Conservation (phyloP, 2,888 invertebrate species). For the Acleris sparsana region DNA sequence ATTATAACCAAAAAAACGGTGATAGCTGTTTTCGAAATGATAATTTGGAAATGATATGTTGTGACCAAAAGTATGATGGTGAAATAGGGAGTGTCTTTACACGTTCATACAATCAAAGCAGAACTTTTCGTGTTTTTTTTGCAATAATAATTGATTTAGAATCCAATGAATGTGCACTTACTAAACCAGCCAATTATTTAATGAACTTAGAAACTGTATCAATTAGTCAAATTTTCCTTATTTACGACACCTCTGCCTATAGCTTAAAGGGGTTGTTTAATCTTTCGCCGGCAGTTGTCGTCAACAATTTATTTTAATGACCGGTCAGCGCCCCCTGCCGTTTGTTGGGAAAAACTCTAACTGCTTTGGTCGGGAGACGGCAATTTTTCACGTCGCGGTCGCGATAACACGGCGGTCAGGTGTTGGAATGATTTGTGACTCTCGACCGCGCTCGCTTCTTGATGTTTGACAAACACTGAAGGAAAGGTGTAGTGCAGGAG, state of each 20-base stretch:
- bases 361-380: conserved; percentile 61
- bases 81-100: too few species aligned
- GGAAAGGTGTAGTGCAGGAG: conserved; percentile 17
- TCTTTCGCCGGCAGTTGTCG: conserved; percentile 58
- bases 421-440: conserved; percentile 80
- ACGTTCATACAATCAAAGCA: too few species aligned
- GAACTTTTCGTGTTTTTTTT: too few species aligned
- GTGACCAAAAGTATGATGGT: too few species aligned
- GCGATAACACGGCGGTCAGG: conserved; percentile 78
- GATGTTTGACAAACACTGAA: conserved; percentile 55
- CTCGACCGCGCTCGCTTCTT: conserved; percentile 48
- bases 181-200: too few species aligned
- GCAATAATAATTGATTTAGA: too few species aligned
- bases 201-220: conserved; percentile 20
- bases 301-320: conserved; percentile 75
- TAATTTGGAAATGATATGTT: too few species aligned
- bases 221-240: conserved; percentile 31
- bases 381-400: conserved; percentile 76
- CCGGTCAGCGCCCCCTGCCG: conserved; percentile 56
- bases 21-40: too few species aligned
- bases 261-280: conserved; percentile 34
- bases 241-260: conserved; percentile 29
- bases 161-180: too few species aligned
- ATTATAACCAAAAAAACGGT: too few species aligned
- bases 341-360: conserved; percentile 67